Evolutionary conservation across 1,140 invertebrate genomes (phyloP).

Genomic region (Ceratina australensis): DNA sequence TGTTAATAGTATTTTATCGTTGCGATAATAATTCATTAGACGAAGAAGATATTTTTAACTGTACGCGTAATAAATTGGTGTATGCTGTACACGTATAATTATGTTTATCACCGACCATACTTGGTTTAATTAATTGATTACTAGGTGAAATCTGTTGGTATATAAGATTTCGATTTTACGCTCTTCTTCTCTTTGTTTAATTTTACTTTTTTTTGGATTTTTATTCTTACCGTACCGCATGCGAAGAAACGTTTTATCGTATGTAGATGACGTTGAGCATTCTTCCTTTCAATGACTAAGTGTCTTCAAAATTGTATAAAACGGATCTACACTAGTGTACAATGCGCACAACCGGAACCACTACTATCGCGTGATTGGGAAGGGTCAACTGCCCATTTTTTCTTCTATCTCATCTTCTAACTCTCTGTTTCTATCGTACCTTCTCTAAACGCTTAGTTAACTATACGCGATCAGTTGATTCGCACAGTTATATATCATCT

Average conservation of each 20-base stretch:
- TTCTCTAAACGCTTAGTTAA: not conserved
- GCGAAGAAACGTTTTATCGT: not conserved
- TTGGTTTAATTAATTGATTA: conserved; percentile 39
- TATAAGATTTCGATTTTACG: conserved; percentile 11
- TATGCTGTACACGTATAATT: conserved; percentile 47
- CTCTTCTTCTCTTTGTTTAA: no score
- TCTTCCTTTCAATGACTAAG: conserved; percentile 39
- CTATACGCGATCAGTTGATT: not conserved
- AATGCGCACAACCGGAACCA: conserved; percentile 22
- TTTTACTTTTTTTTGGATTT: no score
- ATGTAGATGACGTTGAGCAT: conserved; percentile 1
- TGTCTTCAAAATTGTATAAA: conserved; percentile 33
- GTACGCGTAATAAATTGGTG: conserved; percentile 48
- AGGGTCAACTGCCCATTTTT: not conserved
- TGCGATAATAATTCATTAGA: conserved; percentile 53
- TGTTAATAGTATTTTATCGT: conserved; percentile 35
- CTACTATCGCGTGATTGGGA: conserved; percentile 11
- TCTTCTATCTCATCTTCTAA: not conserved
- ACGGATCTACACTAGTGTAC: conserved; percentile 18
- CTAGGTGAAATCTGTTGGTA: conserved; percentile 42
- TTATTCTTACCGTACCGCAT: conserved; percentile 1
- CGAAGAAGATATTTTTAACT: conserved; percentile 51
- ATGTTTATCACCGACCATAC: conserved; percentile 34
- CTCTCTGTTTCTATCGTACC: not conserved
- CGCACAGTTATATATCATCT: conserved; percentile 23